These are phyloP conservation scores for Cosmorhoe ocellata DNA, from an alignment of 2,888 invertebrate genomes.

Conservation along the genomic window DNA sequence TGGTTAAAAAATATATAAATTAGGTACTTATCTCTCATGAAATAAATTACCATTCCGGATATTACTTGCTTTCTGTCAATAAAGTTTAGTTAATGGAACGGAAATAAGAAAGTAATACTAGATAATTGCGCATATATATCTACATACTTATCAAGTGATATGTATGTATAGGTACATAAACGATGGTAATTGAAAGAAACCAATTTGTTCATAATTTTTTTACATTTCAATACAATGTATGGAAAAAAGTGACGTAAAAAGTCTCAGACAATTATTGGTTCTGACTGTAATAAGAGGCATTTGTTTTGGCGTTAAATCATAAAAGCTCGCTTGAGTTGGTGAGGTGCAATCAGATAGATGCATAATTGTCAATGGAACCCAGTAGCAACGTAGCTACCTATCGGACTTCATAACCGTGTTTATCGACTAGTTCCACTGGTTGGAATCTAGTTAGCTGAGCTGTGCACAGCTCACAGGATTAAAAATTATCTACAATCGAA, in stretches of 20 bases:
- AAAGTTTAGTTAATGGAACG: conserved; percentile 11
- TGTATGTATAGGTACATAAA: neutral
- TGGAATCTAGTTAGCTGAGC: conserved; percentile 67
- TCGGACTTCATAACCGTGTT: conserved; percentile 58
- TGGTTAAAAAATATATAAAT: too few species aligned
- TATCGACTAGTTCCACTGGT: conserved; percentile 54
- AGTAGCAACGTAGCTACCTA: conserved; percentile 38
- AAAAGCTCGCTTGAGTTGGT: conserved; percentile 39
- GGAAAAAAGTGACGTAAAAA: too few species aligned
- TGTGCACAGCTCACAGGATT: conserved; percentile 52
- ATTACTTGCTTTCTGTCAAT: conserved; percentile 10
- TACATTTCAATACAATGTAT: too few species aligned
- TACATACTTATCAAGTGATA: neutral
- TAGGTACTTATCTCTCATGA: neutral
- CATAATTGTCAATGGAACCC: conserved; percentile 49
- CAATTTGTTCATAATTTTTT: too few species aligned
- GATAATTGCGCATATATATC: conserved; percentile 7
- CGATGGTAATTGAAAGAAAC: neutral
- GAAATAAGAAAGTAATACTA: conserved; percentile 13
- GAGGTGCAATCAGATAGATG: conserved; percentile 46
- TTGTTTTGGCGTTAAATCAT: conserved; percentile 41
- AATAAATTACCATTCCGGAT: conserved; percentile 13
- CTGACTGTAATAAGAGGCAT: conserved; percentile 38
- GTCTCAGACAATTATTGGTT: conserved; percentile 25
- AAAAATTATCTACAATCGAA: conserved; percentile 62